Conservation (phyloP, 1,140 invertebrate species). For the Trachymyrmex cornetzi region DNA sequence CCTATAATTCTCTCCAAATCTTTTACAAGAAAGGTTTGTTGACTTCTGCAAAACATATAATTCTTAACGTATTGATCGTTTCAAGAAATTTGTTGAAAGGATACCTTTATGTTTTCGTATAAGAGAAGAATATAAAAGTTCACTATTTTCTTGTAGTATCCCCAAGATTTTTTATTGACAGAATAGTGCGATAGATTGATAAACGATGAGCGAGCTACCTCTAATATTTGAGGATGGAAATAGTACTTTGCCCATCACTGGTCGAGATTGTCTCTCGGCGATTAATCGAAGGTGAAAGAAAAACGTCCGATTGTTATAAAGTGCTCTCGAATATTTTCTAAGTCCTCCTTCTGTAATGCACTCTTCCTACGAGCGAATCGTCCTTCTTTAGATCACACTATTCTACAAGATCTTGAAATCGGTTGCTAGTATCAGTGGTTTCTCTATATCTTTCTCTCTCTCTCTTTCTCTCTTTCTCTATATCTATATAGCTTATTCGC, state of each 20-base stretch:
- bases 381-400: slow-evolving; percentile 19
- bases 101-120: background rate
- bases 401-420: slow-evolving; percentile 39
- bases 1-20: background rate
- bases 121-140: background rate
- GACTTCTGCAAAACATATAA: background rate
- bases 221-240: slow-evolving; percentile 11
- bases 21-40: background rate
- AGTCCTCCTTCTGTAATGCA: slow-evolving; percentile 18
- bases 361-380: slow-evolving; percentile 4
- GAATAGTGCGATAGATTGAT: background rate
- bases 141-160: background rate
- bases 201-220: background rate
- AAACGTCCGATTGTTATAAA: slow-evolving; percentile 66
- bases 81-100: background rate
- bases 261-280: slow-evolving; percentile 13
- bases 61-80: slow-evolving; percentile 1
- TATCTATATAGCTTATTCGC: slow-evolving; percentile 1
- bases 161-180: background rate
- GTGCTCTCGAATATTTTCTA: slow-evolving; percentile 56
- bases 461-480: background rate
- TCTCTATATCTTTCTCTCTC: background rate
- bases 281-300: slow-evolving; percentile 43
- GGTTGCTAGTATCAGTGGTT: slow-evolving; percentile 19
- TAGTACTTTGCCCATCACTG: slow-evolving; percentile 50